A percentile compares a stretch with the other conserved stretches of the same genome.
phyloP scores from a whole-genome alignment of 35 echinoderm and acorn worm genomes.

The Ophioderma brevispina region DNA sequence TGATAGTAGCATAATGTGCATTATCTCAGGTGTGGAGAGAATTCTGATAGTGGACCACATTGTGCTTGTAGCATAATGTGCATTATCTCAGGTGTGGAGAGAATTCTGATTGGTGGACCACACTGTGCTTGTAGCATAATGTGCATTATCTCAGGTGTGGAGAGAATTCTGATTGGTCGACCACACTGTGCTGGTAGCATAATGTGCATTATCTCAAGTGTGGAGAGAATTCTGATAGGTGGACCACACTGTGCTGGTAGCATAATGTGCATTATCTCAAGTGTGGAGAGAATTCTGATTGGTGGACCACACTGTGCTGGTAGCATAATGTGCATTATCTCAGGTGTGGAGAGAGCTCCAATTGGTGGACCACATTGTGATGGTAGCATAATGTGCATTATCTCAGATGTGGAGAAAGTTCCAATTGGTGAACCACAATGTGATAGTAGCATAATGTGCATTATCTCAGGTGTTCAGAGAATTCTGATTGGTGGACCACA shows the following conservation, averaged over 20 bases:
- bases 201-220: conserved; percentile 58
- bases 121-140: too few species aligned
- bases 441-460: too few species aligned
- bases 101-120: conserved; percentile 70
- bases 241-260: conserved; percentile 58
- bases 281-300: conserved; percentile 58
- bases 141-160: too few species aligned
- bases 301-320: conserved; percentile 63
- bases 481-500: too few species aligned
- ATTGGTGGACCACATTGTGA: conserved; percentile 82
- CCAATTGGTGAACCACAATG: too few species aligned
- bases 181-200: conserved; percentile 40
- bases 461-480: too few species aligned
- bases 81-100: conserved; percentile 68
- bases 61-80: conserved; percentile 36
- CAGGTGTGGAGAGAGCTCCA: conserved; percentile 56
- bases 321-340: conserved; percentile 58
- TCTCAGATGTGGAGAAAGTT: too few species aligned
- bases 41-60: conserved; percentile 71
- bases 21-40: conserved; percentile 64
- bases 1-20: conserved; percentile 44
- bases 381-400: too few species aligned
- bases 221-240: conserved; percentile 64
- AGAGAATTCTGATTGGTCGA: too few species aligned
- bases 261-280: conserved; percentile 62